These are phyloP conservation scores for Helicolenus hilgendorfi DNA, from an alignment of 2,797 vertebrate genomes.

Conservation along the genomic window DNA sequence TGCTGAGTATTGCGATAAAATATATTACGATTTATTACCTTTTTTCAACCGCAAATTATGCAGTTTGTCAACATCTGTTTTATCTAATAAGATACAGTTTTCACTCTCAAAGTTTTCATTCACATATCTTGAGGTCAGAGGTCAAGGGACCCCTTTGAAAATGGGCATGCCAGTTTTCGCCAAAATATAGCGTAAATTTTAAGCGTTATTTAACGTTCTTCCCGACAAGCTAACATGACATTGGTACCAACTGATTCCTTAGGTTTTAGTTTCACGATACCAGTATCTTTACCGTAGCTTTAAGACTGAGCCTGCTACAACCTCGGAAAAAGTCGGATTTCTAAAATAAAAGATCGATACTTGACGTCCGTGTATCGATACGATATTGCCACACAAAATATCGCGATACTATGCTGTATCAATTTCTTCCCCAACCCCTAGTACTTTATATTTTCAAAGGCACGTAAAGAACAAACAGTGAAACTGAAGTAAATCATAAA, in stretches of 20 bases:
- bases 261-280: too few species aligned
- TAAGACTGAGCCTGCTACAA: not conserved
- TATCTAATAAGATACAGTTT: not conserved
- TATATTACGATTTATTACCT: too few species aligned
- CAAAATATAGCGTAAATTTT: not conserved
- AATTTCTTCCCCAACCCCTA: too few species aligned
- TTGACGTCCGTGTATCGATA: too few species aligned
- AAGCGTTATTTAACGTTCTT: not conserved
- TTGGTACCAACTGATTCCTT: too few species aligned
- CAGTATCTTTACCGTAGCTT: not conserved
- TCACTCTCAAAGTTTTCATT: not conserved
- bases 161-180: fast-evolving
- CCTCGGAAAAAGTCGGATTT: too few species aligned
- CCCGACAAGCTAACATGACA: too few species aligned
- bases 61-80: too few species aligned
- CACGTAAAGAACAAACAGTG: conserved; percentile 16
- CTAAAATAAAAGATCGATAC: too few species aligned
- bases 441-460: conserved; percentile 3
- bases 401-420: fast-evolving
- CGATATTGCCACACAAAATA: too few species aligned
- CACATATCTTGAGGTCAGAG: too few species aligned
- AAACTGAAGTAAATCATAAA: conserved; percentile 17
- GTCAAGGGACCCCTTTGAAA: not conserved
- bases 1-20: fast-evolving
- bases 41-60: too few species aligned